Conservation (phyloP, 2,888 invertebrate genomes). For the Agriopis marginaria region DNA sequence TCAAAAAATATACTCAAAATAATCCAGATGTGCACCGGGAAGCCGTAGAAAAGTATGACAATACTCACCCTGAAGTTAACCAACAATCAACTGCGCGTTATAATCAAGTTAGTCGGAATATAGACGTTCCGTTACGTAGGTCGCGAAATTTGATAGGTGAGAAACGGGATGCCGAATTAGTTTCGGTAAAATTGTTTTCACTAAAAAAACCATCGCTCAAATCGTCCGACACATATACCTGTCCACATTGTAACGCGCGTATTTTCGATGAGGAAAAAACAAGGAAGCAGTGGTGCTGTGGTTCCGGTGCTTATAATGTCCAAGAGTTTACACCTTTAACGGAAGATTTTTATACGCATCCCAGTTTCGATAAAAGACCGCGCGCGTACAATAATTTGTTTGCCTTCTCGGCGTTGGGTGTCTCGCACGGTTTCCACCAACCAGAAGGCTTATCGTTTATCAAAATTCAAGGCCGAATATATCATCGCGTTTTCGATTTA, state of each 20-base stretch:
- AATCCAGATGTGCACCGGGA: neutral
- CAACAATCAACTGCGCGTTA: neutral
- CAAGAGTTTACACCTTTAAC: neutral
- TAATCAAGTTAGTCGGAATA: neutral
- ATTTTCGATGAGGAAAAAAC: neutral
- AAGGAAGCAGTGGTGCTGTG: neutral
- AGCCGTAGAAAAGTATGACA: neutral
- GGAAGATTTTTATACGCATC: neutral
- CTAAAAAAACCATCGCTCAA: neutral
- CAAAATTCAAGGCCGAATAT: conserved; percentile 22
- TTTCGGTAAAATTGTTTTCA: no score
- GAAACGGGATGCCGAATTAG: neutral
- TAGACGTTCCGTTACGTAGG: neutral
- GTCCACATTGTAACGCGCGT: neutral
- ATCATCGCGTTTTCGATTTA: conserved; percentile 20
- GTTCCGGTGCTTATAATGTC: neutral
- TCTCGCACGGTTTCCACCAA: conserved; percentile 3
- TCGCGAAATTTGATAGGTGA: neutral
- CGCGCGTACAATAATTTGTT: conserved; percentile 17
- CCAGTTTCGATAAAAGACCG: neutral
- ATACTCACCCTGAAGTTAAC: neutral
- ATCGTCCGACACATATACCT: neutral
- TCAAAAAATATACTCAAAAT: neutral
- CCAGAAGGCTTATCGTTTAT: conserved; percentile 6
- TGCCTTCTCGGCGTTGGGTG: conserved; percentile 6